A percentile compares a stretch with the other conserved stretches of the same genome.
Evolutionary conservation across 2,113 vertebrate genomes (phyloP).

Genomic region (Xiphophorus hellerii): DNA sequence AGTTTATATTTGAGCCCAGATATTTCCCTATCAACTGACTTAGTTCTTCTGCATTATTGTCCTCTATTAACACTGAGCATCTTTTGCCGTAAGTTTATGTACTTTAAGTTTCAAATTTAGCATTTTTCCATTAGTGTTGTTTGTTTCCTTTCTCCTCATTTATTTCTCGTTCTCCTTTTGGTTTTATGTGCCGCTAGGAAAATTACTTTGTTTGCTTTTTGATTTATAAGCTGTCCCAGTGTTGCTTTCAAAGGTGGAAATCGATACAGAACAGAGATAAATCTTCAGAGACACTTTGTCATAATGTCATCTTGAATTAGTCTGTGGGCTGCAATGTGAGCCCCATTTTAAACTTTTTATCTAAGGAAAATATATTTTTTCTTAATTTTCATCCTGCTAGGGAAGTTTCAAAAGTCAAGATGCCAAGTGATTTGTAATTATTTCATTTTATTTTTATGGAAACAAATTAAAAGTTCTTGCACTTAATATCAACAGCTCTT

Average conservation of each 20-base stretch:
- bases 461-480: not conserved
- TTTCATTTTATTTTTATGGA: not conserved
- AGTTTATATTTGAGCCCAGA: too few species aligned
- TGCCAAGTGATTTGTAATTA: too few species aligned
- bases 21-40: not conserved
- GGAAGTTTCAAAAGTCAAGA: not conserved
- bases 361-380: not conserved
- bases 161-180: not conserved
- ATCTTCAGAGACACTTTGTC: not conserved
- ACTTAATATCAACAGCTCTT: not conserved
- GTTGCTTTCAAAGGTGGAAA: not conserved
- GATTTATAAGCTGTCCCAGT: not conserved
- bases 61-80: not conserved
- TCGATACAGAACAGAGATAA: not conserved
- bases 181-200: not conserved
- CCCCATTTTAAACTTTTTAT: not conserved
- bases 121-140: not conserved
- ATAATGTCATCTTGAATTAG: not conserved
- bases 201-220: not conserved
- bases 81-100: not conserved
- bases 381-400: not conserved
- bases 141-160: not conserved
- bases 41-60: not conserved
- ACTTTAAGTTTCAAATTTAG: not conserved
- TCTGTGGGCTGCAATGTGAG: not conserved